phyloP scores from a whole-genome alignment of 2,113 vertebrate genomes.

The Erinaceus europaeus region DNA sequence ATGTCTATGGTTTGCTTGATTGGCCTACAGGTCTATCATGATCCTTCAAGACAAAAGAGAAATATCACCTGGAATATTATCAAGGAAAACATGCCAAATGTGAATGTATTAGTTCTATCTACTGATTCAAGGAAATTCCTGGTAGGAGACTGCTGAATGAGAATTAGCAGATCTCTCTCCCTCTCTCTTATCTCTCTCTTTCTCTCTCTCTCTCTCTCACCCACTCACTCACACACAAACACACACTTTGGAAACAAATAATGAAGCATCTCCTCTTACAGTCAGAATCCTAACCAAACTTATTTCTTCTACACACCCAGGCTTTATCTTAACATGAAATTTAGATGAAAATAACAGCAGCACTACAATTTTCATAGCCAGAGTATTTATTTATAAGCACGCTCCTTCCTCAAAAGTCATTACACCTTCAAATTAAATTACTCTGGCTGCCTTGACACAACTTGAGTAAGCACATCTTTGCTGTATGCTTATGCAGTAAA shows the following conservation, averaged over 20 bases:
- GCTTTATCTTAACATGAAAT: background rate
- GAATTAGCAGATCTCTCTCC: no score
- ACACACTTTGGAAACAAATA: conserved; percentile 17
- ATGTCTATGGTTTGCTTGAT: background rate
- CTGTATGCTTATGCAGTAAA: background rate
- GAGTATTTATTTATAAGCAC: background rate
- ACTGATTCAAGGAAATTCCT: conserved; percentile 24
- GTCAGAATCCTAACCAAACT: background rate
- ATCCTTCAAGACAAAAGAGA: conserved; percentile 39
- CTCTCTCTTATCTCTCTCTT: no score
- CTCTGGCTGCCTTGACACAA: background rate
- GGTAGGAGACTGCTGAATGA: background rate
- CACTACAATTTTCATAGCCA: background rate
- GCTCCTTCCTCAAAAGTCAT: background rate
- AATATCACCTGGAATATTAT: conserved; percentile 10
- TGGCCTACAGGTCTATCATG: background rate
- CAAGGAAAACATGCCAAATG: background rate
- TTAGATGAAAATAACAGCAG: background rate
- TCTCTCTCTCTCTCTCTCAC: no score
- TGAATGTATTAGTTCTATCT: conserved; percentile 15
- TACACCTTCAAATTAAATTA: background rate
- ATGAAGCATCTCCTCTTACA: conserved; percentile 4
- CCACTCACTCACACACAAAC: background rate
- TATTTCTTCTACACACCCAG: background rate
- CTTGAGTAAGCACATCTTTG: background rate